Conservation (phyloP, 2,797 vertebrate species). For the Sus cebifrons region DNA sequence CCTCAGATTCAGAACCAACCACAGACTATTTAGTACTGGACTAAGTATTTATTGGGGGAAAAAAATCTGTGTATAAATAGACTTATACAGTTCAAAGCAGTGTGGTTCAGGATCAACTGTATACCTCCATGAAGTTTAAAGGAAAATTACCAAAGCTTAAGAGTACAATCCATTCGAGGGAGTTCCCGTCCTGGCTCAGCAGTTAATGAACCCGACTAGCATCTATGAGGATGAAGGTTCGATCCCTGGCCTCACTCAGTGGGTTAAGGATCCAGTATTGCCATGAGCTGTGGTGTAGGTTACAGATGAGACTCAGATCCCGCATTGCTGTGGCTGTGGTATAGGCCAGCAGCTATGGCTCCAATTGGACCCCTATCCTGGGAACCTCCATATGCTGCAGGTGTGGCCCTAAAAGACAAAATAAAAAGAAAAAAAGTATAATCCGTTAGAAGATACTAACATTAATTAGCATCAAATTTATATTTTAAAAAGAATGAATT, state of each 20-base stretch:
- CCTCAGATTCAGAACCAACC: background rate
- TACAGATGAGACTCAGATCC: too few relatives aligned
- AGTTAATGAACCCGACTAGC: too few relatives aligned
- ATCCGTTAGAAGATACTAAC: background rate
- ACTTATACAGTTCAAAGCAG: background rate
- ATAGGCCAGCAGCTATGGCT: too few relatives aligned
- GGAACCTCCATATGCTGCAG: too few relatives aligned
- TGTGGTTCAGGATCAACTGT: background rate
- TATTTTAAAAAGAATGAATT: constrained; percentile 22
- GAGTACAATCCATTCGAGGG: background rate
- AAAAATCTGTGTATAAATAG: background rate
- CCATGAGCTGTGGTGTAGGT: too few relatives aligned
- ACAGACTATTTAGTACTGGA: background rate
- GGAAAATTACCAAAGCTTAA: background rate
- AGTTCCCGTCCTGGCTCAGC: too few relatives aligned
- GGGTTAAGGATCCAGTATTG: too few relatives aligned
- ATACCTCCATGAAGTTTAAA: background rate
- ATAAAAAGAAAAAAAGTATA: background rate
- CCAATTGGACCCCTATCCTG: too few relatives aligned
- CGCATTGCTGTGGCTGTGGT: too few relatives aligned
- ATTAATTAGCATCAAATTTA: background rate
- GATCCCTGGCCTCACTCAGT: too few relatives aligned
- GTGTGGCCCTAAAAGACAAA: too few relatives aligned
- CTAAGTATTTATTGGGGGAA: background rate
- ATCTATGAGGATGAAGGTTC: too few relatives aligned